Conservation (phyloP, 2,888 invertebrate species). For the Tricholauxania praeusta region DNA sequence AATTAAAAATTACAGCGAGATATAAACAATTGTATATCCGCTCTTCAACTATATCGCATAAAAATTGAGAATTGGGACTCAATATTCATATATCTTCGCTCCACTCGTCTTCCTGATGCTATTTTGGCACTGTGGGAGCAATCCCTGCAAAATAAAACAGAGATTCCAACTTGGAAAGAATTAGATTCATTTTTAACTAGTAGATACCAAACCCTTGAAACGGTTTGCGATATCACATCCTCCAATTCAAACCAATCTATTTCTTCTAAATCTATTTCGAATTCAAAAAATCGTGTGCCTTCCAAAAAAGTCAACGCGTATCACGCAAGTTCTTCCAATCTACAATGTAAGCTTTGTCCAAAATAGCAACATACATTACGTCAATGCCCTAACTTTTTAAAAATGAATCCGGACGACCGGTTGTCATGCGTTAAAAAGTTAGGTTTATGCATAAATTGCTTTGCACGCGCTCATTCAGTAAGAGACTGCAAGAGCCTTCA, state of each 20-base stretch:
- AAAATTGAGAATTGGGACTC: too few relatives aligned
- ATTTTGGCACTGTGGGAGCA: too few relatives aligned
- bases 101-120: too few relatives aligned
- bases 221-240: conserved; percentile 16
- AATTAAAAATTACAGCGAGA: conserved; percentile 14
- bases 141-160: conserved; percentile 12
- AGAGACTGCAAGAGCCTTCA: conserved; percentile 15
- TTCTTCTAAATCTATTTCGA: too few relatives aligned
- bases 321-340: conserved; percentile 12
- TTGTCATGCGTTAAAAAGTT: too few relatives aligned
- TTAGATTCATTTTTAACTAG: conserved; percentile 34
- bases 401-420: conserved; percentile 17
- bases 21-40: conserved; percentile 38
- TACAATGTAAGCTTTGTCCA: conserved; percentile 31
- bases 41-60: too few relatives aligned
- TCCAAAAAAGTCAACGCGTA: not conserved
- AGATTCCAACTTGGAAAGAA: conserved; percentile 33
- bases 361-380: conserved; percentile 36
- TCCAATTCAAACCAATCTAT: too few relatives aligned
- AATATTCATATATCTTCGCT: too few relatives aligned
- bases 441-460: conserved; percentile 18
- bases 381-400: conserved; percentile 33
- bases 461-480: conserved; percentile 9
- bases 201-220: conserved; percentile 24
- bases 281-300: too few relatives aligned